These are phyloP conservation scores for Oscheius sp. DNA, from an alignment of 1,140 invertebrate species.

Conservation along the genomic window DNA sequence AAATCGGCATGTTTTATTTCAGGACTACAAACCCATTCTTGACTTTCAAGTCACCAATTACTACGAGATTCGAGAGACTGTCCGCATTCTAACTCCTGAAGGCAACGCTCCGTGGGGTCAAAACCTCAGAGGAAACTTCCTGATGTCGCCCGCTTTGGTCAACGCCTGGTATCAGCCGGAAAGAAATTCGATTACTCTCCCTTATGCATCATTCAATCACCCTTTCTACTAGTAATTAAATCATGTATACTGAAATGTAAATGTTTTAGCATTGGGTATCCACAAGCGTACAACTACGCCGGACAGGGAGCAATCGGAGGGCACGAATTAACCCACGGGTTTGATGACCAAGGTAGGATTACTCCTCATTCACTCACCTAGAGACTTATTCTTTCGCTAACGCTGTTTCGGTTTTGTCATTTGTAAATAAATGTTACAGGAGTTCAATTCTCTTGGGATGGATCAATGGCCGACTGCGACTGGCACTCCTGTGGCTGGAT, in stretches of 20 bases:
- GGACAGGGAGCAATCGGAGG: conserved; percentile 50
- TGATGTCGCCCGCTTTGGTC: conserved; percentile 44
- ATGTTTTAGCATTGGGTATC: conserved; percentile 45
- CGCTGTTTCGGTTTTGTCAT: too few species aligned
- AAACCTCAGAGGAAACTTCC: conserved; percentile 40
- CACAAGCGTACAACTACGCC: conserved; percentile 50
- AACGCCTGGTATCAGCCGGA: conserved; percentile 55
- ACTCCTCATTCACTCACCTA: too few species aligned
- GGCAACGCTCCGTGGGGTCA: background rate
- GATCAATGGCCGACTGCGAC: conserved; percentile 41
- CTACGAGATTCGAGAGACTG: conserved; percentile 44
- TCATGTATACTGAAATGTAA: too few species aligned
- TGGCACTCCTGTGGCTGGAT: conserved; percentile 48
- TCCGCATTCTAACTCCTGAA: conserved; percentile 24
- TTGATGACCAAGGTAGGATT: conserved; percentile 51
- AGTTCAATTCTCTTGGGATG: conserved; percentile 45
- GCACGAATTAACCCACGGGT: conserved; percentile 52
- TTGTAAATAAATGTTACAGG: too few species aligned
- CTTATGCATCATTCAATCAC: conserved; percentile 47
- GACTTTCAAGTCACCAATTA: conserved; percentile 1
- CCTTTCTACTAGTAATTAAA: too few species aligned
- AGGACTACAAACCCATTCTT: conserved; percentile 19
- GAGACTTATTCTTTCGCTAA: too few species aligned
- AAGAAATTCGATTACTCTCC: conserved; percentile 50
- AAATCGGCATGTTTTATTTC: background rate